Percentiles rank a stretch among this genome's conserved stretches.
Evolutionary conservation across 2,888 invertebrate genomes (phyloP).

Genomic region (Lasiommata megera): DNA sequence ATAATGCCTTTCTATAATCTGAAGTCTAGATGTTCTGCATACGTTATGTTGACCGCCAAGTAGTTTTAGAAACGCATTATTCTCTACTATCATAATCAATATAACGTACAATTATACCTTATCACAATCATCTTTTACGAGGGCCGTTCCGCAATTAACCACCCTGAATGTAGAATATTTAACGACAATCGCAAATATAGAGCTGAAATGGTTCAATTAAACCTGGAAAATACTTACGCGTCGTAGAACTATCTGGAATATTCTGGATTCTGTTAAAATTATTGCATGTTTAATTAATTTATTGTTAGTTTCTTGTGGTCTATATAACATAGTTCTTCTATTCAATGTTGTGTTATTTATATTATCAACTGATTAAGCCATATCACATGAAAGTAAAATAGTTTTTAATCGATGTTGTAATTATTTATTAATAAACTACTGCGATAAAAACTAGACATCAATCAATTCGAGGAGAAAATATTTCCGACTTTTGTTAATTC

Average conservation of each 20-base stretch:
- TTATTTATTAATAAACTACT: too few species aligned
- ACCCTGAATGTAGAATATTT: not conserved
- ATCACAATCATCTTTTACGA: not conserved
- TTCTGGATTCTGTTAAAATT: slow-evolving; percentile 23
- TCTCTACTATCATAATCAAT: too few species aligned
- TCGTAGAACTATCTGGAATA: slow-evolving; percentile 10
- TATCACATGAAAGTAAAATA: too few species aligned
- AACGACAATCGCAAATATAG: slow-evolving; percentile 1
- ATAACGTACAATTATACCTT: not conserved
- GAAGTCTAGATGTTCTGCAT: too few species aligned
- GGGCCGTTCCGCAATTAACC: not conserved
- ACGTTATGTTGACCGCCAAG: too few species aligned
- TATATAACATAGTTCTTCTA: not conserved
- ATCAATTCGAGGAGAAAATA: too few species aligned
- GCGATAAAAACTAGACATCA: too few species aligned
- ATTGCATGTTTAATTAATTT: not conserved
- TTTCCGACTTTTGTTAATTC: too few species aligned
- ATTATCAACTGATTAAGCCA: not conserved
- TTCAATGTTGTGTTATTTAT: not conserved
- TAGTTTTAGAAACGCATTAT: too few species aligned
- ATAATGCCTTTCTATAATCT: too few species aligned
- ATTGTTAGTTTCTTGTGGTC: not conserved
- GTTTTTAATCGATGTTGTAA: too few species aligned
- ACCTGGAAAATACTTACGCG: slow-evolving; percentile 4
- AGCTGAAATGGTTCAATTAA: slow-evolving; percentile 5